Base-by-base conservation (phyloP, 2,888 invertebrate species). In the Ochropleura leucogaster region DNA sequence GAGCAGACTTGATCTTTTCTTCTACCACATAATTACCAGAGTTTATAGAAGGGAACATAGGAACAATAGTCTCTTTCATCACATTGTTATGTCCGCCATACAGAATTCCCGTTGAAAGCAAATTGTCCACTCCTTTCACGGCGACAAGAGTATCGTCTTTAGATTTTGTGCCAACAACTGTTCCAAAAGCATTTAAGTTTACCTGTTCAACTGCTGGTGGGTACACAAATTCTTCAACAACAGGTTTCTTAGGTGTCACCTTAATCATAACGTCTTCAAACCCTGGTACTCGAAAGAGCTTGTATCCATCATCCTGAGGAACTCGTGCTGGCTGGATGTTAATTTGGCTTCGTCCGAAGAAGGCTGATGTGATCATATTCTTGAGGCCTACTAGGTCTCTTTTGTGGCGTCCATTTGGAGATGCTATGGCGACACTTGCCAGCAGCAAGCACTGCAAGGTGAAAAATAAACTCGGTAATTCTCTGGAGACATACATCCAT, bases 371-470 rank as follows among this genome's bases (percentile, higher is more conserved):
- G 0, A 91, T 69, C 2, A 91, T 66, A 53, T 89, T 83, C 68
- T 87, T 91, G 47, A 91, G 67, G 53, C 79, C 82, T 7, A 82
- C 62, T 0, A 91, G 59, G 62, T 90, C 81, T 79, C 90, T 86
- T 78, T 89, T 92, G 0, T 84, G 65, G 8, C 88, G 86, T 18
- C 57, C 77, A 68, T 80, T 79, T 74, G 92, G 84, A 59, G 80
- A 64, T 60, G 85, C 84, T 51, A 84, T 47, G n/a, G 81, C 87
- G 4, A 87, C 74, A 68, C 83, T 86, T 64, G 82, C 84, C 72
- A 93, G 70, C 44, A 93, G 68, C 62, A 93, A 74, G 64, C 87
- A 91, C 93, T 94, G 90, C 69, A 93, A 91, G 0, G n/a, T 14
- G 40, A 51, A 77, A 1, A 0, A 30, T 64, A 0, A 20, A 51